Conservation (phyloP, 2,113 vertebrate species). For the Hyperoodon ampullatus region DNA sequence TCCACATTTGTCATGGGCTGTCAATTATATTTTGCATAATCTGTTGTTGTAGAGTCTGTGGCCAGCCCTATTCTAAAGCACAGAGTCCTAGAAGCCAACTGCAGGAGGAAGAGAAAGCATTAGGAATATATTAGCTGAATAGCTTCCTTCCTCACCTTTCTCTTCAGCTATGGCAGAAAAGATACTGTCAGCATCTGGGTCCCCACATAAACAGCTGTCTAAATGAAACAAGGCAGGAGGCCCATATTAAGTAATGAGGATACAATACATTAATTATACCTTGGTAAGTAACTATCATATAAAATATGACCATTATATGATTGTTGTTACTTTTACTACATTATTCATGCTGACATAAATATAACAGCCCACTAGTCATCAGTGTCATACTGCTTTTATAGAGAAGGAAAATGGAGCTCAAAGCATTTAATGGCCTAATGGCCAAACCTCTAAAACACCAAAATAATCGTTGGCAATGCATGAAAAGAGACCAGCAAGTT, state of each 20-base stretch:
- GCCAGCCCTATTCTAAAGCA: neutral
- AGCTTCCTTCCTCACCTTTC: constrained; percentile 17
- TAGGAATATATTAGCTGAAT: neutral
- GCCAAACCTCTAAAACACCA: constrained; percentile 61
- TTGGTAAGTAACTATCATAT: constrained; percentile 72
- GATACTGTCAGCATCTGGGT: constrained; percentile 60
- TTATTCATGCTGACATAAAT: constrained; percentile 77
- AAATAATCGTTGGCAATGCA: constrained; percentile 41
- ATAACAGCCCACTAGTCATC: constrained; percentile 66
- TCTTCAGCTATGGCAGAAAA: constrained; percentile 30
- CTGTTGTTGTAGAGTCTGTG: neutral
- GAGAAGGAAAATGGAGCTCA: constrained; percentile 64
- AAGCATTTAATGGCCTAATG: constrained; percentile 69
- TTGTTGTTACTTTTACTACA: constrained; percentile 74
- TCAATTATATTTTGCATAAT: neutral
- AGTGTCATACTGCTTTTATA: constrained; percentile 73
- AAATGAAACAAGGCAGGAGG: constrained; percentile 60
- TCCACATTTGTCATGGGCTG: neutral
- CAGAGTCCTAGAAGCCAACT: neutral
- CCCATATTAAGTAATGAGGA: constrained; percentile 70
- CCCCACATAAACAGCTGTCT: constrained; percentile 62
- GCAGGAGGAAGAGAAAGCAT: neutral
- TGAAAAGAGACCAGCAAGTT: neutral
- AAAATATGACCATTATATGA: constrained; percentile 76
- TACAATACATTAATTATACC: constrained; percentile 70